Evolutionary conservation across 2,113 vertebrate species (phyloP).

Genomic region (Delphinapterus leucas): DNA sequence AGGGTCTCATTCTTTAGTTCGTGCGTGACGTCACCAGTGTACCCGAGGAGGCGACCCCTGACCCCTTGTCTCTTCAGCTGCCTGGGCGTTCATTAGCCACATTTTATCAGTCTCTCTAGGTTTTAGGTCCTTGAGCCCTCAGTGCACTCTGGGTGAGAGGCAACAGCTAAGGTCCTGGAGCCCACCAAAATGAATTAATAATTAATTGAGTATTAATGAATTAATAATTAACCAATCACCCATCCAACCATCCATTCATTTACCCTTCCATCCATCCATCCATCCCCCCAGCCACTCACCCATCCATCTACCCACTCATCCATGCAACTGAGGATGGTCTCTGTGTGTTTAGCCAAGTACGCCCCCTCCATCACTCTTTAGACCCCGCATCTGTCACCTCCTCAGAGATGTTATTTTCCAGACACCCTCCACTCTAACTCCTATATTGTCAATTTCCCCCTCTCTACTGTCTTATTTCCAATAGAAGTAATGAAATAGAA

Average conservation of each 20-base stretch:
- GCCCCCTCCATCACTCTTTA: neutral
- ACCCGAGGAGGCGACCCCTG: neutral
- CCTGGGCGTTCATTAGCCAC: accelerated
- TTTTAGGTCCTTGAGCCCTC: neutral
- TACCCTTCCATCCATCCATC: no score
- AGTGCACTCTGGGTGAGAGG: neutral
- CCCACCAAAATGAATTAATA: neutral
- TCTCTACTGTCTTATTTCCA: neutral
- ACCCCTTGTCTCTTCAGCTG: neutral
- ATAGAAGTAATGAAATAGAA: neutral
- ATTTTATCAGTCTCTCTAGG: neutral
- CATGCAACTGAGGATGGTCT: accelerated
- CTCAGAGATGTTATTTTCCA: no score
- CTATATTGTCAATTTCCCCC: neutral
- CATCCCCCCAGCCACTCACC: neutral
- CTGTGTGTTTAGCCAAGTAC: neutral
- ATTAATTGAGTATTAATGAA: no score
- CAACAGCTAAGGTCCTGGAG: neutral
- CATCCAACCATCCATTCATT: neutral
- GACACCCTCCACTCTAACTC: neutral
- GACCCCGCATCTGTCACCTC: accelerated
- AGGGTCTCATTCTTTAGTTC: neutral
- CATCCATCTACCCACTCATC: neutral
- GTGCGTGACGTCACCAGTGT: accelerated
- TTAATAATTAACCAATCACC: no score